Base-by-base conservation (phyloP, 2,888 invertebrate genomes). In the Nymphalis c-album region DNA sequence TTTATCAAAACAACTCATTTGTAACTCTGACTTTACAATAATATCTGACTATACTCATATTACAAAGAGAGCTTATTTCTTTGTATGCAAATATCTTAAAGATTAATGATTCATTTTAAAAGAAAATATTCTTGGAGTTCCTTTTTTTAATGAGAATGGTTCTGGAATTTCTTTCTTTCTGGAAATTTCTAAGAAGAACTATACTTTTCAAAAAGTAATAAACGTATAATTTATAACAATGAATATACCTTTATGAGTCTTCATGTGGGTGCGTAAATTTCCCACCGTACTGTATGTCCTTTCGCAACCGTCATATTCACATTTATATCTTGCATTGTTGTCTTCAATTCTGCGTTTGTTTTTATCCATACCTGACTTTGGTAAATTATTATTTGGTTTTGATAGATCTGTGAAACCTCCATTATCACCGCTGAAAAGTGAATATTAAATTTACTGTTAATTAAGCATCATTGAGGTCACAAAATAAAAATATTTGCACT, bases 231-330 rank as follows among this genome's bases (percentile, higher is more conserved):
- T 40, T 48, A 48, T 22, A 26, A 16, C 20, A 51, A 16, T 22
- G 7, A 31, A 60, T 26, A 40, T 71, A 98, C 98, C 98, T 95
- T 96, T 97, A 82, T 98, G 98, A 67, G 98, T 98, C 93, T 98
- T 98, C 94, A 97, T 95, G 90, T 98, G 98, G 70, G 98, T 98
- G 81, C 97, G 94, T 74, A 98, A 93, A 90, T 98, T 98, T 63
- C 98, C 98, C 75, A 97, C 96, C 7, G 98, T 98, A 84, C 97
- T 98, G 86, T 98, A 98, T 65, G 97, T 97, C 77, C 98, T 93
- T 72, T 94, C 93, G 85, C 98, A 98, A 18, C 97, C 97, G 71
- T 96, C 96, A 88, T 96, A 98, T 88, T 97, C 96, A 90, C 98
- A 98, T 80, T 94, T 94, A 86, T 96, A 98, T 77, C 97, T 82